These are phyloP conservation scores for Hyalella azteca DNA, from an alignment of 2,888 invertebrate genomes.

Conservation along the genomic window DNA sequence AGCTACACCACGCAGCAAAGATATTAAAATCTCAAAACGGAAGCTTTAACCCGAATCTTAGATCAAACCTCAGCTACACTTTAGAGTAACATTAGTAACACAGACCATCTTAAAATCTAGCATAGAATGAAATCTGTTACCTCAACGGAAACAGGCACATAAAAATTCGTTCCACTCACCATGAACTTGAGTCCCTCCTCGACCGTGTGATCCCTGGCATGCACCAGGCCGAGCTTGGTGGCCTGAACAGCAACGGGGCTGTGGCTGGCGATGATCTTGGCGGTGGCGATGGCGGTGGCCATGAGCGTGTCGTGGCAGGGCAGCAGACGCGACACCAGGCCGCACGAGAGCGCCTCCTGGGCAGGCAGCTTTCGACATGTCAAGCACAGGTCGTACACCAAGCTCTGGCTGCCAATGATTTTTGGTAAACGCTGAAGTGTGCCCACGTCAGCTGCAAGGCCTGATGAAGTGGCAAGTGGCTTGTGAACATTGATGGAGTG, in stretches of 20 bases:
- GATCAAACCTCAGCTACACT: no score
- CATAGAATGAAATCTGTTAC: background rate
- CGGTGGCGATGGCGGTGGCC: slow-evolving; percentile 73
- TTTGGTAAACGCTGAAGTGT: slow-evolving; percentile 91
- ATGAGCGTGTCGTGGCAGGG: slow-evolving; percentile 45
- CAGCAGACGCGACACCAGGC: slow-evolving; percentile 76
- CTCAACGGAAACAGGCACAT: background rate
- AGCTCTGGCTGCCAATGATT: slow-evolving; percentile 83
- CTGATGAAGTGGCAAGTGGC: no score
- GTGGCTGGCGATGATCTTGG: slow-evolving; percentile 80
- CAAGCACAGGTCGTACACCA: slow-evolving; percentile 84
- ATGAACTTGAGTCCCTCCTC: slow-evolving; percentile 88
- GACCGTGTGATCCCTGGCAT: slow-evolving; percentile 85
- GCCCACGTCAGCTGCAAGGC: slow-evolving; percentile 95
- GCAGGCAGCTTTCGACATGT: slow-evolving; percentile 83
- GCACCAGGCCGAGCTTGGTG: slow-evolving; percentile 82
- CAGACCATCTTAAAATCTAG: background rate
- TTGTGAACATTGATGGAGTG: no score
- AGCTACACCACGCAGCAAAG: no score
- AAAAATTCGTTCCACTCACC: slow-evolving; percentile 68
- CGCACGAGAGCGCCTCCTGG: slow-evolving; percentile 79
- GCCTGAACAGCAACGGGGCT: slow-evolving; percentile 95
- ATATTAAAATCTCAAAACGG: no score
- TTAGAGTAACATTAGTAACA: no score
- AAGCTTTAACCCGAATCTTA: no score